Conservation (phyloP, 2,797 vertebrate species). For the Rhadinocentrus ornatus region DNA sequence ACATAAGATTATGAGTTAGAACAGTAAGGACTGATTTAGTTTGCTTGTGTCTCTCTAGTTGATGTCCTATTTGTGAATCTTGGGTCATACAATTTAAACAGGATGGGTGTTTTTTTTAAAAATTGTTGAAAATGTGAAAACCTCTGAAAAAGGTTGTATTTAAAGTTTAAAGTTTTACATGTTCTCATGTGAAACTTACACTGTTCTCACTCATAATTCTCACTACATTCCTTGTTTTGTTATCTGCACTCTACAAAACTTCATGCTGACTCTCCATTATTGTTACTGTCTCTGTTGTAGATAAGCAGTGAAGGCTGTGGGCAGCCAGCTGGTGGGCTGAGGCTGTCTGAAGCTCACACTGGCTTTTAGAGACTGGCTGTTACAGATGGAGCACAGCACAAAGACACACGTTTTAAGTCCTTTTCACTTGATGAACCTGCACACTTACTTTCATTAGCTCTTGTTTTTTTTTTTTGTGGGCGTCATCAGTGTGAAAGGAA, state of each 20-base stretch:
- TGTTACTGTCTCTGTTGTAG: slow-evolving; percentile 67
- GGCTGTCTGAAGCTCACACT: slow-evolving; percentile 40
- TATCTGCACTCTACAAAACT: background rate
- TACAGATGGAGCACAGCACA: slow-evolving; percentile 52
- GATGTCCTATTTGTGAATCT: background rate
- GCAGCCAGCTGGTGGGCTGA: slow-evolving; percentile 57
- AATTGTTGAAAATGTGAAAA: background rate
- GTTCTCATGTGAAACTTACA: background rate
- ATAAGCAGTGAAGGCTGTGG: slow-evolving; percentile 61
- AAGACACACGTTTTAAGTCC: slow-evolving; percentile 44
- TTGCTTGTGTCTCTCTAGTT: background rate
- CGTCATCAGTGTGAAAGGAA: slow-evolving; percentile 31
- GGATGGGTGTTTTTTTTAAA: background rate
- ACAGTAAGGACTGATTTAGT: background rate
- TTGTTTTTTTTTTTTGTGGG: slow-evolving; percentile 23
- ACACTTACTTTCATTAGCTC: slow-evolving; percentile 16
- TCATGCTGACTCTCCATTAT: slow-evolving; percentile 31
- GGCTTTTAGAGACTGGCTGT: slow-evolving; percentile 44
- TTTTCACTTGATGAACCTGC: slow-evolving; percentile 48
- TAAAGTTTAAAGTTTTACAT: slow-evolving; percentile 7
- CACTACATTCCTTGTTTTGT: slow-evolving; percentile 10
- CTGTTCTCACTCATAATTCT: slow-evolving; percentile 10
- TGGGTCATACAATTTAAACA: background rate
- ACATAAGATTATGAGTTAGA: background rate
- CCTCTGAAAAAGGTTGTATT: slow-evolving; percentile 1